These are phyloP conservation scores for Sigmodon hispidus DNA, from an alignment of 2,113 vertebrate genomes.

Conservation along the genomic window DNA sequence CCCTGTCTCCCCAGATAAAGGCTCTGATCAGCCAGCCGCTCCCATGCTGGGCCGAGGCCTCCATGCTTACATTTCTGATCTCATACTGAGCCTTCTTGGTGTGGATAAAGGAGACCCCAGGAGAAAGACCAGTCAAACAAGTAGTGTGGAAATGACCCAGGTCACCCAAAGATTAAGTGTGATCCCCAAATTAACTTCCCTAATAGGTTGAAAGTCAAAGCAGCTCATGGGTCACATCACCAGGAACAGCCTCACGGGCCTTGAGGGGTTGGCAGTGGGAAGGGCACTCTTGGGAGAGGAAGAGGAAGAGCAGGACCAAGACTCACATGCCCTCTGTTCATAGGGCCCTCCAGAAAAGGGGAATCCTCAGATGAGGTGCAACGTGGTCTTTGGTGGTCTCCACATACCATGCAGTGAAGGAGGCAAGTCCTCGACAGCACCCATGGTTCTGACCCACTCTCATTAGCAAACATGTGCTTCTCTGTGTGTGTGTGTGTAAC, in stretches of 20 bases:
- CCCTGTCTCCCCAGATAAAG: background rate
- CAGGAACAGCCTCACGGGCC: background rate
- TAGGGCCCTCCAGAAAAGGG: background rate
- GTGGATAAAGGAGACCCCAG: background rate
- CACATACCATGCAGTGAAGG: background rate
- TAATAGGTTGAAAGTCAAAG: background rate
- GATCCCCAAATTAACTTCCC: too few species aligned
- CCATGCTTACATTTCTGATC: fast-evolving
- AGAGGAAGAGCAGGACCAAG: too few species aligned
- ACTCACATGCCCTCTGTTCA: background rate
- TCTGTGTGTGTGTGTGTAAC: background rate
- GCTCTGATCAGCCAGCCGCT: too few species aligned
- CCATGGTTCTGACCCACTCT: background rate
- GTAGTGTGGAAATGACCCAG: fast-evolving
- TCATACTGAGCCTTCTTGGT: fast-evolving
- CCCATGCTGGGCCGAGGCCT: fast-evolving
- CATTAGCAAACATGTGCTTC: background rate
- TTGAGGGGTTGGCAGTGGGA: fast-evolving
- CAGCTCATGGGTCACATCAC: fast-evolving
- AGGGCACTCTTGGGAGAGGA: fast-evolving
- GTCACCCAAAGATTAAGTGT: background rate
- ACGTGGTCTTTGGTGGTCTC: background rate
- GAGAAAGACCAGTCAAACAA: fast-evolving
- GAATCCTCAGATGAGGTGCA: background rate
- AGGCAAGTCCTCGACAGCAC: fast-evolving